Evolutionary conservation across 1,140 invertebrate genomes (phyloP).

Genomic region (Brachionus plicatilis): DNA sequence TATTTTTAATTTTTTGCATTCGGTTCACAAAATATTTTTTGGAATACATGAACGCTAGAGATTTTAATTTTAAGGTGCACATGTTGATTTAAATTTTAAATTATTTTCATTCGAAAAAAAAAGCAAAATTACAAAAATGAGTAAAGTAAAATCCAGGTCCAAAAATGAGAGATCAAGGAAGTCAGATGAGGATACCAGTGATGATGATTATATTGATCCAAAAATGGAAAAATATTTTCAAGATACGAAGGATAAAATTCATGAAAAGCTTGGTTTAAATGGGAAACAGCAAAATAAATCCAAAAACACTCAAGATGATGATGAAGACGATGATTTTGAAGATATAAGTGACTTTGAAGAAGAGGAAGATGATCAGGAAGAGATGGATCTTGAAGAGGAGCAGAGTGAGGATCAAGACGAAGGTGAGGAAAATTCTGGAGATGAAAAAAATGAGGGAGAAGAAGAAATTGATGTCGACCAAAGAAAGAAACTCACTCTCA

Average conservation of each 20-base stretch:
- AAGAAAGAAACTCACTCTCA: constrained; percentile 40
- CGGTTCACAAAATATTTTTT: not conserved
- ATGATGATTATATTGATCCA: constrained; percentile 34
- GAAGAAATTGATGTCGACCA: constrained; percentile 21
- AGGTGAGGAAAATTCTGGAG: constrained; percentile 25
- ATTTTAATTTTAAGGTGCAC: not conserved
- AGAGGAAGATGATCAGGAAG: constrained; percentile 60
- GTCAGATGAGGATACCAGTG: constrained; percentile 29
- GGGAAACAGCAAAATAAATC: not conserved
- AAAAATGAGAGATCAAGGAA: not conserved
- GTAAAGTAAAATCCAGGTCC: constrained; percentile 11
- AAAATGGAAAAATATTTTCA: constrained; percentile 40
- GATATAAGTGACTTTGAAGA: constrained; percentile 50
- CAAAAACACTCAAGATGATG: not conserved
- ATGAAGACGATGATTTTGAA: constrained; percentile 11
- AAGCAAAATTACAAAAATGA: not conserved
- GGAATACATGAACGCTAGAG: not conserved
- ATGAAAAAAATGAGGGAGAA: not conserved
- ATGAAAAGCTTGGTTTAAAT: not conserved
- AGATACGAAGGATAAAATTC: not conserved
- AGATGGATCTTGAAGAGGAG: constrained; percentile 41
- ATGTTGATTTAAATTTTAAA: constrained; percentile 25
- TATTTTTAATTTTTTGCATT: not conserved
- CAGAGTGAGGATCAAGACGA: constrained; percentile 35
- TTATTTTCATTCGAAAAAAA: not conserved